Evolutionary conservation across 2,888 invertebrate species (phyloP).

Genomic region (Linnaemya tessellans): DNA sequence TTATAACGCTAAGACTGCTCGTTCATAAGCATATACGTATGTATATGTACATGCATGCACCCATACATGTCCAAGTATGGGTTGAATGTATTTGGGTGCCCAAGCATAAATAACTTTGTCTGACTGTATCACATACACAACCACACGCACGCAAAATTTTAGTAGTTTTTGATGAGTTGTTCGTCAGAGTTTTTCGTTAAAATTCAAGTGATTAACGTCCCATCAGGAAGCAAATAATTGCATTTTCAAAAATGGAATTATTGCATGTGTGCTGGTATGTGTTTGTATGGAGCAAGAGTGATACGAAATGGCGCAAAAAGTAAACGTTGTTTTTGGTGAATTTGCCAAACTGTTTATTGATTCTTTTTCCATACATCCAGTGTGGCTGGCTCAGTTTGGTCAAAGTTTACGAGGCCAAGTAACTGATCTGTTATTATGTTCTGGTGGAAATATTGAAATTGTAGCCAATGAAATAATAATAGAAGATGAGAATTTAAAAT

Average conservation of each 20-base stretch:
- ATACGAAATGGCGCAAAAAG: not conserved
- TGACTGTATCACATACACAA: not conserved
- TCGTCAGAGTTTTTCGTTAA: conserved; percentile 4
- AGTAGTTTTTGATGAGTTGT: conserved; percentile 1
- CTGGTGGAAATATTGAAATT: too few species aligned
- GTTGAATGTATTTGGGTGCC: not conserved
- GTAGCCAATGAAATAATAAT: too few species aligned
- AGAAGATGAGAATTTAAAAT: not conserved
- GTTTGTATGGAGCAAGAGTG: not conserved
- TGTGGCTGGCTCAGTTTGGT: not conserved
- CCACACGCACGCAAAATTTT: not conserved
- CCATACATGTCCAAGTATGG: not conserved
- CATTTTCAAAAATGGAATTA: not conserved
- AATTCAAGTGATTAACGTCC: conserved; percentile 8
- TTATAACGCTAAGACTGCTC: not conserved
- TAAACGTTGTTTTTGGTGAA: not conserved
- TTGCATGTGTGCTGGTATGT: not conserved
- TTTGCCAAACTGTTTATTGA: not conserved
- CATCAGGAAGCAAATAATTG: not conserved
- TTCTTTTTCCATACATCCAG: not conserved
- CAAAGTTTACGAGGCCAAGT: not conserved
- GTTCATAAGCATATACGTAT: too few species aligned
- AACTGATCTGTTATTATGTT: too few species aligned
- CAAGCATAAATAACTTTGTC: not conserved
- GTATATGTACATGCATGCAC: not conserved